Evolutionary conservation across 2,113 vertebrate genomes (phyloP).

Genomic region (Bucco capensis): DNA sequence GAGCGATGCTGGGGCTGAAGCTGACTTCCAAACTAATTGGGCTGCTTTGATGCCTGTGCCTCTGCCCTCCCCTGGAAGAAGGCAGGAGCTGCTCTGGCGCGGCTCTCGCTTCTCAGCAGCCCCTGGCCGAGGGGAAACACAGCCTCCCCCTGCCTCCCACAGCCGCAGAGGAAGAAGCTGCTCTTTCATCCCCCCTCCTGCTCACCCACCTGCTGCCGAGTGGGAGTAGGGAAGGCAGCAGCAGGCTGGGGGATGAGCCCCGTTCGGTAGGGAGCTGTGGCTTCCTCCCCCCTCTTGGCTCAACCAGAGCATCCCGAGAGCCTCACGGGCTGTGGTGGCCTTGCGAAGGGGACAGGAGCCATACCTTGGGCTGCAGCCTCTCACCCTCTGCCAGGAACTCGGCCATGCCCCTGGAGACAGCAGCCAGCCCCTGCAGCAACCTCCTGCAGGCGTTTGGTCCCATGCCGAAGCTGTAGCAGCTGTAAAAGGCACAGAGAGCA

Average conservation of each 20-base stretch:
- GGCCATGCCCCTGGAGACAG: slow-evolving; percentile 84
- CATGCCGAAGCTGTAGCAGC: slow-evolving; percentile 93
- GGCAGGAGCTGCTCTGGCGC: background rate
- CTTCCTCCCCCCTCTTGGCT: background rate
- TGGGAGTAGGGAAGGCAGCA: background rate
- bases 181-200: background rate
- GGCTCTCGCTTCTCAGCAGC: background rate
- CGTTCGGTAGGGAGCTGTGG: background rate
- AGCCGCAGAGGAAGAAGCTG: background rate
- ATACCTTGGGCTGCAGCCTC: slow-evolving; percentile 82
- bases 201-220: background rate
- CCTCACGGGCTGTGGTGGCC: background rate
- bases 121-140: background rate
- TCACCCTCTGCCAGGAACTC: slow-evolving; percentile 88
- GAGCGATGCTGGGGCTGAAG: background rate
- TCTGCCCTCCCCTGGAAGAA: slow-evolving; percentile 4
- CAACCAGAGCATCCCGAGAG: rapidly evolving
- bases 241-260: background rate
- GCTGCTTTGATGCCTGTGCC: slow-evolving; percentile 6
- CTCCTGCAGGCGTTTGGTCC: slow-evolving; percentile 85
- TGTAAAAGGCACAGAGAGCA: slow-evolving; percentile 39
- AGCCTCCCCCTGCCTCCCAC: background rate
- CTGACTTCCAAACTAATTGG: slow-evolving; percentile 48
- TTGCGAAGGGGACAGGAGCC: rapidly evolving
- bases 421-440: slow-evolving; percentile 82